These are phyloP conservation scores for Trididemnum clinides DNA, from an alignment of 23 tunicate species.

Conservation along the genomic window DNA sequence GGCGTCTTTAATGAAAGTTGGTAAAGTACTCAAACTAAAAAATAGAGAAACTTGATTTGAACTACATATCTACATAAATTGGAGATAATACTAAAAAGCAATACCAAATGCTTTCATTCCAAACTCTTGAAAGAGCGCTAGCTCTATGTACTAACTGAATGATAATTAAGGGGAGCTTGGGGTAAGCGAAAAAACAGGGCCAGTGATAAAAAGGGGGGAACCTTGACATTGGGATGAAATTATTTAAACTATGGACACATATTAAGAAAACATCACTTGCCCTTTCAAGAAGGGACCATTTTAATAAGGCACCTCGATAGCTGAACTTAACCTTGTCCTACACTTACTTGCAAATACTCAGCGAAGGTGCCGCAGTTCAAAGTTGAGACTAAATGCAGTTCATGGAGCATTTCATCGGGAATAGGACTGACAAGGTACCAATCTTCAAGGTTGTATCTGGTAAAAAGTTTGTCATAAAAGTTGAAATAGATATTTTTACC, in stretches of 20 bases:
- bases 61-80: too few species aligned
- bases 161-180: too few species aligned
- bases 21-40: neutral
- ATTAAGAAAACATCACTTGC: neutral
- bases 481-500: too few species aligned
- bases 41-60: too few species aligned
- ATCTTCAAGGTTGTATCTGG: conserved; percentile 84
- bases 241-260: neutral
- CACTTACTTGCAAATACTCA: conserved; percentile 28
- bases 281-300: too few species aligned
- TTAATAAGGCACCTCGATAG: neutral
- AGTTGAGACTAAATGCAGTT: conserved; percentile 42
- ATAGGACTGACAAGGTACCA: conserved; percentile 94
- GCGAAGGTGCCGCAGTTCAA: conserved; percentile 70
- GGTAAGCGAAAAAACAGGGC: too few species aligned
- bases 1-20: neutral
- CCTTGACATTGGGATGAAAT: too few species aligned
- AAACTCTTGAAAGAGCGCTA: too few species aligned
- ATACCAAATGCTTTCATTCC: too few species aligned
- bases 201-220: too few species aligned
- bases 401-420: conserved; percentile 77
- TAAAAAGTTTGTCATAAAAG: neutral
- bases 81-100: too few species aligned
- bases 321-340: neutral
- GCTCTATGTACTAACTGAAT: too few species aligned